Base-by-base conservation (phyloP, 2,888 invertebrate genomes). In the Eupithecia abbreviata region DNA sequence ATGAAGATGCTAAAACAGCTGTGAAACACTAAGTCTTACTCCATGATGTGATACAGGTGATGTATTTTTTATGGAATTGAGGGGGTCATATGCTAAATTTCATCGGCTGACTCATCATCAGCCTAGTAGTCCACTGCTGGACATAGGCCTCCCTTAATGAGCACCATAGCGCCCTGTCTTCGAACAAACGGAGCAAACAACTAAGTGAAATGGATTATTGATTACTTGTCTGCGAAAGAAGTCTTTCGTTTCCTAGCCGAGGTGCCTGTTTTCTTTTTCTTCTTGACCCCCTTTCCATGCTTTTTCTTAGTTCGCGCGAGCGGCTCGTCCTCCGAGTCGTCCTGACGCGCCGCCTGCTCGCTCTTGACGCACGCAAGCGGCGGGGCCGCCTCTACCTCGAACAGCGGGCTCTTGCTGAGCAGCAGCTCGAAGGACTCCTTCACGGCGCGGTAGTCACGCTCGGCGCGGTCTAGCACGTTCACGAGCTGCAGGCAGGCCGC, bases 281-380 rank as follows among this genome's bases (percentile, higher is more conserved):
- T 89, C 80, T 91, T 91, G 1, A 88, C 87, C 15, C 87, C 85
- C 85, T 91, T 93, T 4, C 84, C 84, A 65, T 88, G 85, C 49
- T 90, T 86, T 74, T 89, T 91, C 81, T 91, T 92, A 77, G 91
- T 92, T 3, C 90, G 88, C 12, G 93, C 89, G 2, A 95, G 86
- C 0, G 94, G 94, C 79, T 94, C 94, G 82, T 93, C 91, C 76
- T 93, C 93, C 0, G 92, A 92, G 78, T 92, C 91, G 72, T 73
- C 74, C 55, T 75, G 43, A 30, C 81, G 80, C 15, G 73, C 75
- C 13, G 85, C 81, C 18, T 84, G 15, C 77, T 91, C 92, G 4
- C 85, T 76, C 75, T 90, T 91, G 7, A 91, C 86, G 15, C 58
- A 4, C 43, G 74, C 42, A 18, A 67, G 30, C 41, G 45, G 67